These are phyloP conservation scores for Sinocyclocheilus anshuiensis DNA, from an alignment of 2,113 vertebrate species.

Conservation along the genomic window DNA sequence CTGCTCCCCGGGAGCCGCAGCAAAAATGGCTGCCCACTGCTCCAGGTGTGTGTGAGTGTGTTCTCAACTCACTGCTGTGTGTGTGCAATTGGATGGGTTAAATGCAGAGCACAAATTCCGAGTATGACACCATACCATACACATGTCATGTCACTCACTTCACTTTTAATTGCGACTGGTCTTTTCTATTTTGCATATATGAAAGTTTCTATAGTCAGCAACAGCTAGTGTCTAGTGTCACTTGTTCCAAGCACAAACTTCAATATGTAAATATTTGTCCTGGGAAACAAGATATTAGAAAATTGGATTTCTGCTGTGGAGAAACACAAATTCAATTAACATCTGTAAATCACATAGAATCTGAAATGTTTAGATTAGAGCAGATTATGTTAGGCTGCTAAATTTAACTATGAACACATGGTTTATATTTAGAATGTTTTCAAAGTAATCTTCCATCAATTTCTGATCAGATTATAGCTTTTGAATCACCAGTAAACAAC, in stretches of 20 bases:
- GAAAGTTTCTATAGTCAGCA: neutral
- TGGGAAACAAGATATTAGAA: neutral
- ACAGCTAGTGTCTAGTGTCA: neutral
- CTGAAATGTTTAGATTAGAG: conserved; percentile 3
- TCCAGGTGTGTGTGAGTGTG: no score
- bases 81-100: no score
- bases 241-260: neutral
- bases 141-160: no score
- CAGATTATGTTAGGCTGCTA: neutral
- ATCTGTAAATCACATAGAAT: neutral
- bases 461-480: conserved; percentile 6
- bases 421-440: neutral
- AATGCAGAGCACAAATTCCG: no score
- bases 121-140: no score
- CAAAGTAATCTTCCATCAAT: neutral
- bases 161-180: neutral
- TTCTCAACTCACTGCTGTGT: no score
- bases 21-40: no score
- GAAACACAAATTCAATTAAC: neutral
- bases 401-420: neutral
- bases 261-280: neutral
- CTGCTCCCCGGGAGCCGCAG: no score
- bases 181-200: neutral
- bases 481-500: conserved; percentile 12
- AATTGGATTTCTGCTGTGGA: neutral